Evolutionary conservation across 2,797 vertebrate species (phyloP), one percentile per base, ranked within the genome.

Genomic region (Rhinella marina): DNA sequence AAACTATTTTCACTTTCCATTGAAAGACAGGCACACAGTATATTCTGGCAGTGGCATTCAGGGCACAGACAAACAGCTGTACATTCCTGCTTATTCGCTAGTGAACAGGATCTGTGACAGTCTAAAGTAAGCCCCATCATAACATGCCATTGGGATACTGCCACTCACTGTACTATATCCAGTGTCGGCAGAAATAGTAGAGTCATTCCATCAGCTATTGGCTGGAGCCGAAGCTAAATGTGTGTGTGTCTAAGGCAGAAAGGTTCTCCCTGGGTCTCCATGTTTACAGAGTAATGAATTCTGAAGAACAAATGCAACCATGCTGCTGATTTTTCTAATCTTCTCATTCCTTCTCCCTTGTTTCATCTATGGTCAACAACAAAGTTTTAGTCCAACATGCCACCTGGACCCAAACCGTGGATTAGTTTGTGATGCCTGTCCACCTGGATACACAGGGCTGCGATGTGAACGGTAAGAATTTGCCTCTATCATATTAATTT

Each of bases 331-430:
- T 88, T 92, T 88, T 92, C 85, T 92, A 87, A 96, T 56, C 93
- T 92, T 91, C 10, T 91, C 94, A 80, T 90, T 94, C 87, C 78
- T 96, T 92, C 89, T 92, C 66, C 91, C 86, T 89, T 84, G 92
- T 92, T 86, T 92, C 89, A 77, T 88, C 12, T 91, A 92, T 90
- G 91, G 92, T 88, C 93, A 87, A 90, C 94, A 91, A 92, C 92
- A 85, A 82, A 99, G 98, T 91, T 99, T 99, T 92, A 99, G 98
- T 91, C 98, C 98, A 0, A 98, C 96, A 0, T 99, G 98, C 92
- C 97, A 94, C 92, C 93, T 97, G 79, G 94, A 96, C 78, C 90
- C 8, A 81, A 93, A 90, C 9, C 96, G 91, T 68, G 95, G 96
- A 91, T 27, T 97, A 93, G 90, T 96, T 88, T 99, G 98, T 1